These are phyloP conservation scores for Leptoteleia sp. DNA, from an alignment of 1,140 invertebrate species.

Conservation along the genomic window DNA sequence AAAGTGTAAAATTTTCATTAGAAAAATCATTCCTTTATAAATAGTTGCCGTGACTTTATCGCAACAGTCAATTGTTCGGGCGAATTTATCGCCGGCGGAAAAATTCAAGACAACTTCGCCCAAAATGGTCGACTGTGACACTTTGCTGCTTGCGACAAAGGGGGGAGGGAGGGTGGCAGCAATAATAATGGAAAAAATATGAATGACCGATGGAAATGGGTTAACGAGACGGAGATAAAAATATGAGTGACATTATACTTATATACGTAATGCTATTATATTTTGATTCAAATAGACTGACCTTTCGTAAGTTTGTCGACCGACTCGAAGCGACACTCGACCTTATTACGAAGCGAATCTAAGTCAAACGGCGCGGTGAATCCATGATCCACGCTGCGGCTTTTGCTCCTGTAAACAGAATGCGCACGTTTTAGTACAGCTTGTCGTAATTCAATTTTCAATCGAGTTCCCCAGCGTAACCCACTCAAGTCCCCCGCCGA, in stretches of 20 bases:
- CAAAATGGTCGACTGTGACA: too few relatives aligned
- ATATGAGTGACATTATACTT: conserved; percentile 14
- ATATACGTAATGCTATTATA: conserved; percentile 28
- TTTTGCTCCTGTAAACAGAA: conserved; percentile 89
- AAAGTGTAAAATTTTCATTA: too few relatives aligned
- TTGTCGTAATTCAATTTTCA: conserved; percentile 28
- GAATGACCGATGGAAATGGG: conserved; percentile 32
- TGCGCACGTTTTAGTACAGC: conserved; percentile 45
- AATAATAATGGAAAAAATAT: too few relatives aligned
- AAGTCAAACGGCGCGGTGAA: conserved; percentile 90
- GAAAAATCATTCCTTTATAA: too few relatives aligned
- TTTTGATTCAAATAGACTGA: conserved; percentile 70
- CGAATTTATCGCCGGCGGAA: too few relatives aligned
- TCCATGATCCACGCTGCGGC: conserved; percentile 93
- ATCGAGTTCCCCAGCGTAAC: too few relatives aligned
- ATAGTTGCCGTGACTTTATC: too few relatives aligned
- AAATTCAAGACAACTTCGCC: too few relatives aligned
- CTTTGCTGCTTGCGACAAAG: too few relatives aligned
- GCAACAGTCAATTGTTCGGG: too few relatives aligned
- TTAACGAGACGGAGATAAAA: conserved; percentile 42
- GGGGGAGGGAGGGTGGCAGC: too few relatives aligned
- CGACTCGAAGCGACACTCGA: conserved; percentile 90
- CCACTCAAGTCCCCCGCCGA: too few relatives aligned
- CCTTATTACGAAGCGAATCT: conserved; percentile 90
- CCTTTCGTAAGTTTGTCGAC: conserved; percentile 85